Conservation (phyloP, 2,113 vertebrate species). For the Prochilodus magdalenae region DNA sequence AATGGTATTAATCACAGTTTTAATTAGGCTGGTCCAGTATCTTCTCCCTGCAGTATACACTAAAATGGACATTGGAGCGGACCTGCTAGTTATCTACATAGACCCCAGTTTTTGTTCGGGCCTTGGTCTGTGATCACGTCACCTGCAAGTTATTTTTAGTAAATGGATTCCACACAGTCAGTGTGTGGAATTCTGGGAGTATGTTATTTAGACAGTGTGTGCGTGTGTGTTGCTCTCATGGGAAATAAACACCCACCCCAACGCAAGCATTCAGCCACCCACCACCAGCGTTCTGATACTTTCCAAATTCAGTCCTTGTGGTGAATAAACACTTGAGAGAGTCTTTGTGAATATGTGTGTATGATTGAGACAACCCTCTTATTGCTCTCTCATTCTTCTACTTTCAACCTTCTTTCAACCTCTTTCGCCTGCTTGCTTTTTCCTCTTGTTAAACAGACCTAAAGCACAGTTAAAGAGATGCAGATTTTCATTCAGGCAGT, state of each 20-base stretch:
- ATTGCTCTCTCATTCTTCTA: neutral
- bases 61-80: neutral
- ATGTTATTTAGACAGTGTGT: constrained; percentile 47
- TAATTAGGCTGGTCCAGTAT: neutral
- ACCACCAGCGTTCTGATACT: constrained; percentile 64
- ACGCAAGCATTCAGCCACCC: neutral
- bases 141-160: constrained; percentile 74
- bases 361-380: neutral
- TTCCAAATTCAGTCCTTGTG: constrained; percentile 64
- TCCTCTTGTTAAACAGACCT: neutral
- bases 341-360: neutral
- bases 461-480: too few species aligned
- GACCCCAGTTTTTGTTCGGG: constrained; percentile 30
- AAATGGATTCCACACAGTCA: constrained; percentile 59
- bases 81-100: neutral
- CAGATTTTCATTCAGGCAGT: too few species aligned
- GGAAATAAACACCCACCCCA: constrained; percentile 69
- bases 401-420: neutral
- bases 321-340: constrained; percentile 62
- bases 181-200: constrained; percentile 18
- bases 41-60: neutral
- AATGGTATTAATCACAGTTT: neutral
- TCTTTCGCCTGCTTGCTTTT: neutral
- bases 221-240: constrained; percentile 54
- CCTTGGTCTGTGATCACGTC: constrained; percentile 67